Percentiles rank a stretch among this genome's conserved stretches.
These are phyloP conservation scores for Prionailurus bengalensis DNA, from an alignment of 2,113 vertebrate species.

Conservation along the genomic window DNA sequence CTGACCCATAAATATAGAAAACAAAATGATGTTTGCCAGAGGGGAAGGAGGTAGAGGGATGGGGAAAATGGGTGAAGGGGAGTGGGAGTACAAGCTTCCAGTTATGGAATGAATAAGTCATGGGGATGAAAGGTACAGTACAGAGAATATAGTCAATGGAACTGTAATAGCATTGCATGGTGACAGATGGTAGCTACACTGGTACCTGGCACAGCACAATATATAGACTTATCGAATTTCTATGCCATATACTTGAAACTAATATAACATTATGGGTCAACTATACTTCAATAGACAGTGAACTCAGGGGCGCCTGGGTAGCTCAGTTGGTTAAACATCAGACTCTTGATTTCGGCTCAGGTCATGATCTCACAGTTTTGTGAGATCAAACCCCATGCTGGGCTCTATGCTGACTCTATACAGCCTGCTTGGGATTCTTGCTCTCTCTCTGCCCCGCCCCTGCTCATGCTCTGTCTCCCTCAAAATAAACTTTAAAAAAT, in stretches of 20 bases:
- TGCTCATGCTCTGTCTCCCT: too few species aligned
- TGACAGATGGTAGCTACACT: neutral
- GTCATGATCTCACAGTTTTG: too few species aligned
- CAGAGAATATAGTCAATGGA: neutral
- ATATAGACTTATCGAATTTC: neutral
- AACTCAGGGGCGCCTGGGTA: constrained; percentile 80
- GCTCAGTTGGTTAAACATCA: too few species aligned
- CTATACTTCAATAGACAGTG: neutral
- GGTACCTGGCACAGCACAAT: neutral
- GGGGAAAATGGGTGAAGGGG: neutral
- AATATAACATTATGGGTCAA: neutral
- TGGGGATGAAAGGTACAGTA: neutral
- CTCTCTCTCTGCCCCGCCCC: too few species aligned
- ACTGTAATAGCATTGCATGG: neutral
- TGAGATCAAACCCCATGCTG: too few species aligned
- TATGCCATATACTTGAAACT: neutral
- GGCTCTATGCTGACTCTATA: too few species aligned
- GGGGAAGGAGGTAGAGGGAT: neutral
- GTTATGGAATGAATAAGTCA: neutral
- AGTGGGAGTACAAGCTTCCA: neutral
- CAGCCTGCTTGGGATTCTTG: too few species aligned
- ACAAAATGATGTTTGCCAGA: neutral
- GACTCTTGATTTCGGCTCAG: too few species aligned
- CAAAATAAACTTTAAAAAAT: too few species aligned
- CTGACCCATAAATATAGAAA: neutral